Evolutionary conservation across 1,140 invertebrate genomes (phyloP), one percentile per base, ranked within the genome.

Genomic region (Bicyclus anynana): DNA sequence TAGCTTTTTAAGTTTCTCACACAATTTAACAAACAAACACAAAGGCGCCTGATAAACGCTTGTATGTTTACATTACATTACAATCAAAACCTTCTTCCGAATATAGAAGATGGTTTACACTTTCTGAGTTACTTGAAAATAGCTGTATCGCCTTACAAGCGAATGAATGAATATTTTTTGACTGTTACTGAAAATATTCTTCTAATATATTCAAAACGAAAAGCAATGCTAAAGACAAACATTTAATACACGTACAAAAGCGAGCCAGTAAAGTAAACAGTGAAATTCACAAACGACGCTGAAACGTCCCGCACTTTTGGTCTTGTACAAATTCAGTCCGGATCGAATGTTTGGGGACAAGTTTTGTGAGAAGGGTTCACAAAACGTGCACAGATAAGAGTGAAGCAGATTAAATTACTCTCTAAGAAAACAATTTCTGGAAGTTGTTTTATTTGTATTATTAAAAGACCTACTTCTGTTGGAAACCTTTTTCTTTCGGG

Each of bases 321-420:
- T 73, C 67, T 80, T 69, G 73, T 74, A 78, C 74, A 85, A 83
- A 83, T 80, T 80, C 77, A 86, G 79, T 84, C 77, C 72, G 78
- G 69, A 82, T 86, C 79, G 76, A 79, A 86, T 79, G 72, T 69
- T 74, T 70, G 63, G 60, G 60, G 72, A 74, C 69, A 80, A 82
- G 69, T 82, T 84, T 67, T 67, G 70, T 86, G 74, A 86, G 80
- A 81, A 84, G 83, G 80, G 79, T 84, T 76, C 61, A 68, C 72
- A 59, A 69, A 73, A 73, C 59, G 62, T 69, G 66, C 66, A 66
- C 69, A 47, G 62, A 75, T 72, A 44, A 71, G 72, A 81, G 72
- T 63, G 72, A 55, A 73, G 52, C 46, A 78, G 67, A 81, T 81
- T 79, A 80, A 82, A 80, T 86, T 84, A 80, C 74, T 76, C 70